These are phyloP conservation scores for Hiodon tergisus DNA, from an alignment of 2,113 vertebrate species.

Conservation along the genomic window DNA sequence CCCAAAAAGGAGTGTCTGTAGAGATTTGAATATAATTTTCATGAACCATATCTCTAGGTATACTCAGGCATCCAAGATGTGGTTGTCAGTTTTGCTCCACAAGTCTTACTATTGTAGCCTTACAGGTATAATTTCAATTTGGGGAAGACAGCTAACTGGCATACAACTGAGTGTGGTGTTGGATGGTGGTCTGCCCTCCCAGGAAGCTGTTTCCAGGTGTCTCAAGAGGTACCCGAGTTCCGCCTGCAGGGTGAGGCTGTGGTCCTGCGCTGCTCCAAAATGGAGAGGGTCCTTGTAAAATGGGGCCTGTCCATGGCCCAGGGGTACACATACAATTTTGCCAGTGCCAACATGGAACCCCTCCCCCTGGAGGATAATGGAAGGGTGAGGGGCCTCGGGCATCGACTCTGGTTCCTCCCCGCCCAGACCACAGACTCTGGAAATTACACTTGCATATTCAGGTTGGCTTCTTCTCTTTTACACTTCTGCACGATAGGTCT, in stretches of 20 bases:
- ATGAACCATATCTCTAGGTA: no score
- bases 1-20: no score
- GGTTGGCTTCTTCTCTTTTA: slow-evolving; percentile 41
- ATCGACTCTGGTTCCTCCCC: slow-evolving; percentile 76
- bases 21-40: no score
- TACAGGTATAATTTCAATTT: no score
- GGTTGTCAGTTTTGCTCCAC: no score
- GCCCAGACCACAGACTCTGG: slow-evolving; percentile 68
- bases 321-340: slow-evolving; percentile 24
- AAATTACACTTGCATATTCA: slow-evolving; percentile 70
- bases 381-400: slow-evolving; percentile 49
- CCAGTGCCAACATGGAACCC: slow-evolving; percentile 29
- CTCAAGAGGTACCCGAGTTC: slow-evolving; percentile 43
- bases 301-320: slow-evolving; percentile 28
- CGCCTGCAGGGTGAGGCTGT: slow-evolving; percentile 69
- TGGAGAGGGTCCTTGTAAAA: slow-evolving; percentile 31
- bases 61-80: no score
- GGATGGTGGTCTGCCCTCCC: not conserved
- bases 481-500: no score
- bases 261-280: slow-evolving; percentile 65
- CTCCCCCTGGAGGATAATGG: slow-evolving; percentile 26
- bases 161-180: no score
- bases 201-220: slow-evolving; percentile 48
- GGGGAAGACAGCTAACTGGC: no score
- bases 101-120: no score